Evolutionary conservation across 2,888 invertebrate genomes (phyloP).

Genomic region (Arge pagana): DNA sequence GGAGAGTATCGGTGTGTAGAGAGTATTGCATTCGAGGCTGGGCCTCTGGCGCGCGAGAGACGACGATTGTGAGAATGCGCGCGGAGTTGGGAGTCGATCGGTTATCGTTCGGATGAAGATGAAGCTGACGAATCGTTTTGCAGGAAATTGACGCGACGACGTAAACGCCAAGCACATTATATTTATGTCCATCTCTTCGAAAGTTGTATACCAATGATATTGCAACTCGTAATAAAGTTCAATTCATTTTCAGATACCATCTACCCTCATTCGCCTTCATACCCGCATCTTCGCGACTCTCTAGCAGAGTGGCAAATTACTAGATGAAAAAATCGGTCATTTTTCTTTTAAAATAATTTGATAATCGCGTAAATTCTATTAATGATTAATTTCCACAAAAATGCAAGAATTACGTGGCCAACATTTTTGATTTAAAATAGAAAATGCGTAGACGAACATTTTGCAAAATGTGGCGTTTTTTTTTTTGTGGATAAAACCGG

Average conservation of each 20-base stretch:
- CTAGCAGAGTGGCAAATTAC: background rate
- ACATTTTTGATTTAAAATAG: no score
- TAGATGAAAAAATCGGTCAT: background rate
- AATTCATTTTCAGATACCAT: conserved; percentile 6
- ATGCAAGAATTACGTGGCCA: no score
- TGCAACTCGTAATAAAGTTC: conserved; percentile 7
- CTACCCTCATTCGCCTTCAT: background rate
- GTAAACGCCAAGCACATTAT: no score
- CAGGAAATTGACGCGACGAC: no score
- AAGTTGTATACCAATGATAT: conserved; percentile 1
- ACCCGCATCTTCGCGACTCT: background rate
- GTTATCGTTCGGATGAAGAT: no score
- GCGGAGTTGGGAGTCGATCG: conserved; percentile 10
- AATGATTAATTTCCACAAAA: no score
- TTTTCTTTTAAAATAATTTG: no score
- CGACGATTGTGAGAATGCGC: conserved; percentile 24
- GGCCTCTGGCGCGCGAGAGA: conserved; percentile 39
- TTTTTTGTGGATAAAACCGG: no score
- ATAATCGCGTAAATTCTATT: no score
- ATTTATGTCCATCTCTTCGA: conserved; percentile 3
- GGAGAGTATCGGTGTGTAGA: conserved; percentile 36
- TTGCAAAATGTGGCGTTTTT: no score
- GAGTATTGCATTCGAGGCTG: conserved; percentile 45
- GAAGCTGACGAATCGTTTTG: no score
- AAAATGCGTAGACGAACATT: no score